Conservation (phyloP, 1,140 invertebrate genomes). For the Hyposmocoma kahamanoa region DNA sequence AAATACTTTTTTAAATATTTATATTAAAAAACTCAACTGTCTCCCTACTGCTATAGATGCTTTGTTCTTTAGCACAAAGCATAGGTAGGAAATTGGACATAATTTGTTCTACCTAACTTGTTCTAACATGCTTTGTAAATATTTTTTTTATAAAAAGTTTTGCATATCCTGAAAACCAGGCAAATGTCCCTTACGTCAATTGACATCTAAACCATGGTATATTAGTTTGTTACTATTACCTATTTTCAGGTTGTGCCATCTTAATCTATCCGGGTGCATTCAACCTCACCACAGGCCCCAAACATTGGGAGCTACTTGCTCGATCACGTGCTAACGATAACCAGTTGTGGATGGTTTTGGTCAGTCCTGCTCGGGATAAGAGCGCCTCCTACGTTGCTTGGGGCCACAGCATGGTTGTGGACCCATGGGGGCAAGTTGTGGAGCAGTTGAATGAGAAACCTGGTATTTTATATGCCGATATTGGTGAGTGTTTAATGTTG, state of each 20-base stretch:
- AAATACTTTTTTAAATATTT: too few relatives aligned
- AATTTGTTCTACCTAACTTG: too few relatives aligned
- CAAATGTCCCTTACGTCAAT: too few relatives aligned
- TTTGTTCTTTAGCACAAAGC: too few relatives aligned
- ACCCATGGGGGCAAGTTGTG: constrained; percentile 91
- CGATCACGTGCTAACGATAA: constrained; percentile 90
- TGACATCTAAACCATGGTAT: too few relatives aligned
- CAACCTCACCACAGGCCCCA: constrained; percentile 95
- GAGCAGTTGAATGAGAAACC: constrained; percentile 81
- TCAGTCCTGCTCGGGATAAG: constrained; percentile 85
- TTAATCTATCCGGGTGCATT: constrained; percentile 95
- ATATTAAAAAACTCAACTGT: too few relatives aligned
- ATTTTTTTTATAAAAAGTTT: too few relatives aligned
- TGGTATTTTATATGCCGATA: constrained; percentile 82
- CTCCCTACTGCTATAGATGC: too few relatives aligned
- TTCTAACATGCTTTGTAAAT: too few relatives aligned
- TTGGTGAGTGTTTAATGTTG: constrained; percentile 73
- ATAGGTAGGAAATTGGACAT: too few relatives aligned
- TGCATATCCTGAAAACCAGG: too few relatives aligned
- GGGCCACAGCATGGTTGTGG: constrained; percentile 90
- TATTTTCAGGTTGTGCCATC: constrained; percentile 82
- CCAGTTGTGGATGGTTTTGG: constrained; percentile 84
- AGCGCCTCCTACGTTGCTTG: constrained; percentile 87
- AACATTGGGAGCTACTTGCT: constrained; percentile 92
- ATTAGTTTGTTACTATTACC: too few relatives aligned